Evolutionary conservation across 2,113 vertebrate genomes (phyloP), one percentile per base, ranked within the genome.

Genomic region (Rattus norvegicus): DNA sequence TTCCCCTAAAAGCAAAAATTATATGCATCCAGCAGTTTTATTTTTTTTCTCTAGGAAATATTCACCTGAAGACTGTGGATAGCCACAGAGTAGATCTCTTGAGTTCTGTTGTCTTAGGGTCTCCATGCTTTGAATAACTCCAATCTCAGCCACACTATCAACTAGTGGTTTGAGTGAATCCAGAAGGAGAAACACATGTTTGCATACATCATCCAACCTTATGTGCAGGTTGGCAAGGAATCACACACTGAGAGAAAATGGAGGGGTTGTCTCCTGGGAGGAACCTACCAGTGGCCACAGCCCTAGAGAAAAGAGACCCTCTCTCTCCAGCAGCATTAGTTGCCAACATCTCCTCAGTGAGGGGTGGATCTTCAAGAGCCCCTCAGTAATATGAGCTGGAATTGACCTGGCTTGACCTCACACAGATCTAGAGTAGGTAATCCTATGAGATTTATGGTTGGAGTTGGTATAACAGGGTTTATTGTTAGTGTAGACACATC

Each of bases 1-100:
- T 80, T 7, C 16, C 30, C 65, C 79, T 81, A 83, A 75, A 94
- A 91, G 39, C 7, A 90, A 86, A 89, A 90, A 54, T 59, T 86
- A 83, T 49, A 85, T 49, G 1, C 67, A 47, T 85, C 49, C 11
- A 77, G 33, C 52, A 76, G 19, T 87, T 88, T 33, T 4, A 67
- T 67, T 87, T 81, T 36, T 36, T 91, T 69, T 52, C 26, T 36
- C 56, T 79, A 63, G 8, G 14, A 93, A 73, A 39, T 75, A 73
- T 13, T 6, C 36, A 36, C n/a, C 11, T n/a, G 52, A 96, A 85
- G 54, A 13, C 10, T 39, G 1, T 43, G 16, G n/a, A 20, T 26
- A 47, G 52, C 30, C 76, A 77, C 0, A 88, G 39, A 5, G 10
- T 49, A 8, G 59, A 67, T 26, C 24, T 92, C 24, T 36, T 26